A percentile compares a stretch with the other conserved stretches of the same genome.
Conservation (phyloP, 2,797 vertebrate genomes). For the Pampus argenteus region DNA sequence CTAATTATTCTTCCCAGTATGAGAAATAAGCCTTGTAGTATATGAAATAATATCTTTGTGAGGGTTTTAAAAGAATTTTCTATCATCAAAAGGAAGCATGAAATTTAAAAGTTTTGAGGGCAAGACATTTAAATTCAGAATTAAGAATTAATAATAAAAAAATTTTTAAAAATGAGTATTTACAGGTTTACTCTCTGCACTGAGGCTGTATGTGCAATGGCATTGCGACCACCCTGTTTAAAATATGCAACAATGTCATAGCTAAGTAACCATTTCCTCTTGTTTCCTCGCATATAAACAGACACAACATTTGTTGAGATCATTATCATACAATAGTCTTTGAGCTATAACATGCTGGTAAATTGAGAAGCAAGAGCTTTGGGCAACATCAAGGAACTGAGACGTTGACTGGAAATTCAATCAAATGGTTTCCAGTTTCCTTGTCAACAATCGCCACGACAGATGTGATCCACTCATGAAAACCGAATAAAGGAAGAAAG, state of each 20-base stretch:
- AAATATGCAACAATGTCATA: conserved; percentile 2
- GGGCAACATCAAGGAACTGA: conserved; percentile 34
- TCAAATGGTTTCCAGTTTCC: conserved; percentile 52
- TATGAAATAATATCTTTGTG: background rate
- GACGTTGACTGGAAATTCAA: conserved; percentile 63
- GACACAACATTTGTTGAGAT: conserved; percentile 42
- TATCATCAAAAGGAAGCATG: too few relatives aligned
- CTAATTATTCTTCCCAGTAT: conserved; percentile 22
- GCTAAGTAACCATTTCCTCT: conserved; percentile 41
- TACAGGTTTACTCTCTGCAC: conserved; percentile 20
- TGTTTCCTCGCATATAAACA: conserved; percentile 36
- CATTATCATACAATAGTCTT: conserved; percentile 39
- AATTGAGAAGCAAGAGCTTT: conserved; percentile 28
- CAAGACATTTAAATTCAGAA: conserved; percentile 47
- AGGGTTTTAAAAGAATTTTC: too few relatives aligned
- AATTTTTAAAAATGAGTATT: too few relatives aligned
- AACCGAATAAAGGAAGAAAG: conserved; percentile 57
- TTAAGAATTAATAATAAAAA: too few relatives aligned
- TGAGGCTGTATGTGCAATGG: conserved; percentile 15
- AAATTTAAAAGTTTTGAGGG: conserved; percentile 33
- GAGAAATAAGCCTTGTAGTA: conserved; percentile 11
- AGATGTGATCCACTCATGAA: conserved; percentile 60
- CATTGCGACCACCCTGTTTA: conserved; percentile 9
- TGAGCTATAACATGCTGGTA: conserved; percentile 39
- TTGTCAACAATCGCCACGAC: conserved; percentile 58